Evolutionary conservation across 2,888 invertebrate genomes (phyloP), one percentile per base, ranked within the genome.

Genomic region (Melikaiella ostensackeni): DNA sequence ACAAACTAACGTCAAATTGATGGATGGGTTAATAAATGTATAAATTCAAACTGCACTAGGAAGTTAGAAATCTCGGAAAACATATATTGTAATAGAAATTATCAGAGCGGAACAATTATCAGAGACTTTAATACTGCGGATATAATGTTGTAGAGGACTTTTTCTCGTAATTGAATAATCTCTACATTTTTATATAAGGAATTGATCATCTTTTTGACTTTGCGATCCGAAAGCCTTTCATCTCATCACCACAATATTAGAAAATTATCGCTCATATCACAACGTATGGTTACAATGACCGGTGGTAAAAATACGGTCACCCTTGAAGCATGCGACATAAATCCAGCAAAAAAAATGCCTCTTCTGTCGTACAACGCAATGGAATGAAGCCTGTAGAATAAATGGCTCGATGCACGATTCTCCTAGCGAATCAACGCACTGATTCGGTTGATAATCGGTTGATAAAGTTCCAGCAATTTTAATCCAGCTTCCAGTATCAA

Each of bases 371-470:
- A 27, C 38, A 42, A 57, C 75, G 75, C 73, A 76, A 76, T 78
- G 42, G 70, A 55, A 76, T 27, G 76, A 64, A 46, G 75, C 57
- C 59, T 81, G 82, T 85, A 84, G 88, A 89, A 87, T 88, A 88
- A 89, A 89, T 89, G 86, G 87, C 81, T 84, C 88, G 87, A 88
- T 89, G 88, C 88, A 89, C 80, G 86, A 77, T 62, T 30, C 50
- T 70, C 74, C 62, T 24, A 42, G 35, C 42, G 66, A 61, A 75
- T 55, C 75, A 46, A 73, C 61, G 70, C 50, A 30, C 75, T 35
- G 77, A 59, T 77, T 79, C 84, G 85, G 83, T 85, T 83, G 86
- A 89, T 88, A 88, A 87, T 79, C 84, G 85, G 83, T 85, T 83
- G 86, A 89, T 88, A 88, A 87, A 87, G 83, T 88, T 84, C 81